Conservation (phyloP, 1,140 invertebrate species). For the Neomicropteryx cornuta region DNA sequence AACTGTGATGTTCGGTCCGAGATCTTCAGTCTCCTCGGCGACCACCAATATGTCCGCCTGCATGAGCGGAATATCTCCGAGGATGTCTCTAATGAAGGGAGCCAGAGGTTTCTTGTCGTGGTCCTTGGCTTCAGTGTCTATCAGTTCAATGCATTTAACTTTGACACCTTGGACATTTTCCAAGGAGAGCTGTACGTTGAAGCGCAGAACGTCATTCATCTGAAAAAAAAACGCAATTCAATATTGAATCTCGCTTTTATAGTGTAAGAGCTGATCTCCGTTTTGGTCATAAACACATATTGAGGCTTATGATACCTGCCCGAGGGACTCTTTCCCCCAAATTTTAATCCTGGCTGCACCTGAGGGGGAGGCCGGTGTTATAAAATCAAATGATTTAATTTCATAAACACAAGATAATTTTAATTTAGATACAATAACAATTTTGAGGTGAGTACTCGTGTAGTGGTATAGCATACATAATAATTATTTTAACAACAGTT, state of each 20-base stretch:
- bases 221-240: conserved; percentile 12
- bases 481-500: too few relatives aligned
- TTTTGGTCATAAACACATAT: too few relatives aligned
- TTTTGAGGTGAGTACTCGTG: too few relatives aligned
- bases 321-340: too few relatives aligned
- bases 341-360: too few relatives aligned
- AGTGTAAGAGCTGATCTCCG: too few relatives aligned
- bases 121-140: conserved; percentile 39
- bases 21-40: conserved; percentile 32
- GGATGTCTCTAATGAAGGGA: conserved; percentile 40
- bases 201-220: conserved; percentile 39
- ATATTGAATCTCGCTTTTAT: not conserved
- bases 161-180: conserved; percentile 63
- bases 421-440: too few relatives aligned
- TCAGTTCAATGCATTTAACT: conserved; percentile 61
- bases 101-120: conserved; percentile 32
- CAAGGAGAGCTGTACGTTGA: conserved; percentile 58
- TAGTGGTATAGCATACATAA: too few relatives aligned
- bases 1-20: conserved; percentile 40
- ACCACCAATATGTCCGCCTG: conserved; percentile 38
- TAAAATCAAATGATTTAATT: too few relatives aligned
- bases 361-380: too few relatives aligned
- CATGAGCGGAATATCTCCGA: conserved; percentile 52
- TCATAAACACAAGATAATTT: too few relatives aligned
- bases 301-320: too few relatives aligned